phyloP scores from a whole-genome alignment of 2,113 vertebrate species.

The Lophotis ruficrista region DNA sequence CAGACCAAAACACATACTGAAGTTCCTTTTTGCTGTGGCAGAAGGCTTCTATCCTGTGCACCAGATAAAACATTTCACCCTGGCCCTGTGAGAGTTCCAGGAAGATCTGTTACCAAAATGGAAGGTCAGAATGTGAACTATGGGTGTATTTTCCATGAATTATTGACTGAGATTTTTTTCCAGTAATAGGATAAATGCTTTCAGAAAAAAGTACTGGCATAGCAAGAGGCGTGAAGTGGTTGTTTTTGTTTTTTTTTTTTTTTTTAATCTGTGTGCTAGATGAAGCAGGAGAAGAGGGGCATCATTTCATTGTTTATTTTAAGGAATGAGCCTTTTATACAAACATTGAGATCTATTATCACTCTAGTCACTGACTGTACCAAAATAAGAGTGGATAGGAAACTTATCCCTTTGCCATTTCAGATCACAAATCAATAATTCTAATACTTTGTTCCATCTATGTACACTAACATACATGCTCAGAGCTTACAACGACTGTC shows the following conservation, averaged over 20 bases:
- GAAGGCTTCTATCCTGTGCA: neutral
- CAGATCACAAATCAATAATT: neutral
- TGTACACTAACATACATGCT: accelerated
- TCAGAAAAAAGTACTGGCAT: neutral
- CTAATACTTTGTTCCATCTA: neutral
- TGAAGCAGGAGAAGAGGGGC: neutral
- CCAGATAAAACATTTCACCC: neutral
- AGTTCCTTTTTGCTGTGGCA: neutral
- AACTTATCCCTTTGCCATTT: neutral
- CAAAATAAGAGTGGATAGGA: neutral
- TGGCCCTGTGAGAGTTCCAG: neutral
- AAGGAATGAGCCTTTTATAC: neutral
- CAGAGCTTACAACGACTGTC: accelerated
- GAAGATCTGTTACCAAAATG: conserved; percentile 35
- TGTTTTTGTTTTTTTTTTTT: too few relatives aligned
- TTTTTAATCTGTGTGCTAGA: neutral
- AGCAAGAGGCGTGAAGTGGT: neutral
- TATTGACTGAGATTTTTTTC: conserved; percentile 23
- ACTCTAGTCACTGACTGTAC: neutral
- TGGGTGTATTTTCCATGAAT: neutral
- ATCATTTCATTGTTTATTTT: neutral
- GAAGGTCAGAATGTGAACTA: conserved; percentile 20
- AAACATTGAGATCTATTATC: neutral
- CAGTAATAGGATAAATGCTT: conserved; percentile 6
- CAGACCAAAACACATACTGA: neutral